Evolutionary conservation across 2,888 invertebrate species (phyloP), one percentile per base, ranked within the genome.

Genomic region (Beris chalybata): DNA sequence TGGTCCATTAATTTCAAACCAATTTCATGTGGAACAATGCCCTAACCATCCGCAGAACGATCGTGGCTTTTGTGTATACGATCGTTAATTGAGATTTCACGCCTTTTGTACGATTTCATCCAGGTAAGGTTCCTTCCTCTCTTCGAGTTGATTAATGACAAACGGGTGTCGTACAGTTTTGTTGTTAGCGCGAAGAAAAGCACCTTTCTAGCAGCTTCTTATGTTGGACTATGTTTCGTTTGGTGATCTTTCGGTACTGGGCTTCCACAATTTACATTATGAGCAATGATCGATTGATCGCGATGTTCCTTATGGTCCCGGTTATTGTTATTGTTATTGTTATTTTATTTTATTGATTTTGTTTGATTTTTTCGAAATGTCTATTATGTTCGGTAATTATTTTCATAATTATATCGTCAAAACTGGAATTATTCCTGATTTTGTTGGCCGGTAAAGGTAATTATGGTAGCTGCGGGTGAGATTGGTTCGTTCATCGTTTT

Each of bases 401-500:
- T 65, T 66, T 52, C 64, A 45, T 64, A 57, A 68, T 68, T 68
- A 68, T 66, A 68, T 58, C 66, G 64, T 68, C 55, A 68, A 68
- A 68, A 59, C 54, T 58, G 57, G 58, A 61, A 63, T 68, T 68
- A 45, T 61, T 47, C 53, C n/a, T 58, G 22, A 22, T 22, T 22
- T 22, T 22, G 22, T 2, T 22, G 22, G 22, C 22, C 22, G 48
- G n/a, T 54, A 45, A 50, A 66, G 64, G 59, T 55, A 69, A 69
- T 69, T 69, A 64, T 58, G 59, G 64, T 69, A 69, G 66, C 69
- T 54, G 66, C 69, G 64, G 69, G 69, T 69, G 69, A 69, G 69
- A 58, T 66, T 69, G 7, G 48, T 59, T 61, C 50, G 47, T 52
- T 52, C 61, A 61, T 61, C 61, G 64, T 64, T 61, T 68, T 65